Base-by-base conservation (phyloP, 2,888 invertebrate species). In the Steinernema hermaphroditum region DNA sequence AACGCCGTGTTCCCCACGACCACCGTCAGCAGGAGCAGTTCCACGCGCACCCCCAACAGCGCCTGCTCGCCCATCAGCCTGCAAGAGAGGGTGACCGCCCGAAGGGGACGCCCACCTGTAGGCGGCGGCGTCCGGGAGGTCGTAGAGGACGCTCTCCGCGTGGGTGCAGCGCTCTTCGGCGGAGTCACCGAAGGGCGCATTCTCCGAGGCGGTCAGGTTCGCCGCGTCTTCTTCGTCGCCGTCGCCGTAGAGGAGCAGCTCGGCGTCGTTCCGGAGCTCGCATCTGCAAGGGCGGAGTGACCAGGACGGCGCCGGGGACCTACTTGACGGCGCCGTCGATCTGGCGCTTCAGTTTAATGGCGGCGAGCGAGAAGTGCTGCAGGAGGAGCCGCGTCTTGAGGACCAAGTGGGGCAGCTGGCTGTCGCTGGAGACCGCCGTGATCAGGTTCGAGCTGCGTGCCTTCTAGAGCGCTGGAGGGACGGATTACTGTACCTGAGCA, bases 281-380 rank as follows among this genome's bases (percentile, higher is more conserved):
- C 77, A 77, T 44, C 76, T 76, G 27, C 68, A 72, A 27, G 2
- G 19, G 2, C 6, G 9, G 32, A 34, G 19, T 44, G 46, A 19
- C 54, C 29, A 1, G 69, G 12, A 16, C 24, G 27, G 14, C 46
- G 6, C 12, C 44, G 16, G 9, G 29, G 57, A 49, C 32, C 73
- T 68, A 74, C 74, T 32, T 49, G 44, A 24, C 22, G 12, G 75
- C 75, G 24, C 57, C 57, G n/a, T 83, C 77, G 29, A 85, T 68
- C 70, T 80, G 81, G 44, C 74, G 70, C 68, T 76, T 77, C 50
- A 85, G 54, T 68, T 83, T 82, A 54, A 85, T 82, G 46, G 85
- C 79, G 22, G 85, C 85, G 46, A 85, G 69, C 12, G 85, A 81
- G 69, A 85, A 85, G 57, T 85, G 85, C 72, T 85, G 85, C 14